Conservation (phyloP, 2,797 vertebrate genomes). For the Forpus xanthops region DNA sequence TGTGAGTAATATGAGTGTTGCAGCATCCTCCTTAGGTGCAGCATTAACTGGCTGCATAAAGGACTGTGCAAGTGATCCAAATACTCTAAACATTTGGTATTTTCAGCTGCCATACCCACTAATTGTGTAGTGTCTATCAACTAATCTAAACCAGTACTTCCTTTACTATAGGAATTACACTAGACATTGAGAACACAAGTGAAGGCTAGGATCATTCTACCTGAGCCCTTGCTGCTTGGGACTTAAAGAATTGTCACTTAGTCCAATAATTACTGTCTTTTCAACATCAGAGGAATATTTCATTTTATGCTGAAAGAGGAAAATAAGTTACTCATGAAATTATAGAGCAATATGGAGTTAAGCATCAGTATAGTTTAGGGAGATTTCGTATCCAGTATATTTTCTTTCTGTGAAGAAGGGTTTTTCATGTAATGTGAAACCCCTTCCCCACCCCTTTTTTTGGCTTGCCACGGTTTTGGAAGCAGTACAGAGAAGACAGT, state of each 20-base stretch:
- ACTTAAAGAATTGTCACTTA: not conserved
- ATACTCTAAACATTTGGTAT: not conserved
- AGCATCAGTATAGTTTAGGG: not conserved
- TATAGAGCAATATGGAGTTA: not conserved
- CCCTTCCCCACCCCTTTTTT: not conserved
- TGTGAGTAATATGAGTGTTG: not conserved
- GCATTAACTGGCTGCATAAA: not conserved
- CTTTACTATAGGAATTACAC: not conserved
- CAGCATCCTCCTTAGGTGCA: not conserved
- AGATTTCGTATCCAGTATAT: not conserved
- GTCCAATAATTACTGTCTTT: not conserved
- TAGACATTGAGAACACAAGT: not conserved
- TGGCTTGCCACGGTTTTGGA: constrained; percentile 10
- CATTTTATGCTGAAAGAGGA: not conserved
- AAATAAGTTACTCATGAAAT: not conserved
- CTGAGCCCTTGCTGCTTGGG: not conserved
- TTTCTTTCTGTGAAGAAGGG: constrained; percentile 8
- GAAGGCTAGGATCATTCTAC: not conserved
- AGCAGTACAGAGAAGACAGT: not conserved
- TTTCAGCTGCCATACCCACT: not conserved
- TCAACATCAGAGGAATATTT: constrained; percentile 41
- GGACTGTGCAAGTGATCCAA: not conserved
- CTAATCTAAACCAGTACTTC: not conserved
- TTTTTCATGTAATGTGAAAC: not conserved
- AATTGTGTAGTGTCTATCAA: not conserved